phyloP scores from a whole-genome alignment of 2,113 vertebrate species.

The Cynocephalus volans region DNA sequence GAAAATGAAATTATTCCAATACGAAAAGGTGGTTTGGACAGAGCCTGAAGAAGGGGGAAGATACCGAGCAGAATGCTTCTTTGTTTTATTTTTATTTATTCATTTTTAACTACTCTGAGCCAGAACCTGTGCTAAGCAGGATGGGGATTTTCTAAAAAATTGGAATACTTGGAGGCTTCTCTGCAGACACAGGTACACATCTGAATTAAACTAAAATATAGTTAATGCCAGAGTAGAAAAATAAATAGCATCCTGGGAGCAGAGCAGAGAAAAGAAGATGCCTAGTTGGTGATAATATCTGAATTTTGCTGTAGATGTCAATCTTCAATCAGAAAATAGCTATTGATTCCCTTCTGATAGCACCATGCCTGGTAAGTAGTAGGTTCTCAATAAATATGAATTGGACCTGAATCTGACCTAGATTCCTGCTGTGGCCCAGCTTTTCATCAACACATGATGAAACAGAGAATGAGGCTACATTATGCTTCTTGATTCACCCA shows the following conservation, averaged over 20 bases:
- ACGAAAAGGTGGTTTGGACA: background rate
- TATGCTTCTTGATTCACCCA: accelerated
- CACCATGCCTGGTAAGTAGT: accelerated
- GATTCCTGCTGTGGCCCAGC: background rate
- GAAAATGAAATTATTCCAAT: background rate
- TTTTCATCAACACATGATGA: background rate
- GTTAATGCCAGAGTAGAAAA: accelerated
- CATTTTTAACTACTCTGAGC: background rate
- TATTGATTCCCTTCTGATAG: background rate
- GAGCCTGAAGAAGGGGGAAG: background rate
- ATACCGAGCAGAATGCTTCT: background rate
- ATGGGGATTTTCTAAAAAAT: background rate
- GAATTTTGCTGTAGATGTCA: background rate
- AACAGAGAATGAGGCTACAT: too few species aligned
- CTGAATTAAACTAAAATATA: background rate
- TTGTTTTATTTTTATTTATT: background rate
- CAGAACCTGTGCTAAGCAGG: background rate
- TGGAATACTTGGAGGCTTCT: background rate
- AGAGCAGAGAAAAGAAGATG: background rate
- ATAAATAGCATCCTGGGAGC: background rate
- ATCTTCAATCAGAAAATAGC: background rate
- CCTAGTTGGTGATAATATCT: accelerated
- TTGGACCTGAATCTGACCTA: background rate
- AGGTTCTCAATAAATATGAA: background rate
- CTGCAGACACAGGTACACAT: too few species aligned